Evolutionary conservation across 2,113 vertebrate species (phyloP), one percentile per base, ranked within the genome.

Genomic region (Malurus elegans): DNA sequence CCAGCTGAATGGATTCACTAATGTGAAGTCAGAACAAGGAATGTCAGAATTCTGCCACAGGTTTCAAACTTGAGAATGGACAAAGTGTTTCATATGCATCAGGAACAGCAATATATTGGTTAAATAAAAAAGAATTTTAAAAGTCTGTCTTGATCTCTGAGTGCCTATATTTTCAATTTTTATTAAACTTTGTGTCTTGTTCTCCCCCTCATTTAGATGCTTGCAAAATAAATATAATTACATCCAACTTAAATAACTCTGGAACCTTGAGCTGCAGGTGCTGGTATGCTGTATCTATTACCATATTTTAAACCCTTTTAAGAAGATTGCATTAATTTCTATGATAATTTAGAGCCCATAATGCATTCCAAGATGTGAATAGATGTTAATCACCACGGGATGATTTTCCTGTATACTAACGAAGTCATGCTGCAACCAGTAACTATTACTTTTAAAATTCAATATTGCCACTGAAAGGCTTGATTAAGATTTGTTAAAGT

Each of bases 211-310:
- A 97, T 94, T 95, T 95, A 96, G 95, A 98, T 97, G 93, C 94
- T 95, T 97, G 97, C 96, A 98, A 98, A 98, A 98, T 98, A 98
- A 98, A 98, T 98, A 98, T 98, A 98, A 98, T 98, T 98, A 98
- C 97, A 98, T 75, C 97, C 96, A 97, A 97, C 96, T 98, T 98
- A 98, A 98, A 98, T 98, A 98, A 98, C 96, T 98, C 97, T 92
- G 93, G 96, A 98, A 98, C 97, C 98, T 97, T 98, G 96, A 98
- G 97, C 97, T 98, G 97, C 98, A 98, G 98, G 98, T 98, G 98
- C 97, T 98, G 93, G 94, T 96, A 97, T 97, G 97, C 97, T 98
- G 98, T 98, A 98, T 98, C 97, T 98, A 98, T 98, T 98, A 98
- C 97, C 98, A 98, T 98, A 98, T 98, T 98, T 98, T 98, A 98